Evolutionary conservation across 1,140 invertebrate genomes (phyloP), one percentile per base, ranked within the genome.

Genomic region (Anastrepha obliqua): DNA sequence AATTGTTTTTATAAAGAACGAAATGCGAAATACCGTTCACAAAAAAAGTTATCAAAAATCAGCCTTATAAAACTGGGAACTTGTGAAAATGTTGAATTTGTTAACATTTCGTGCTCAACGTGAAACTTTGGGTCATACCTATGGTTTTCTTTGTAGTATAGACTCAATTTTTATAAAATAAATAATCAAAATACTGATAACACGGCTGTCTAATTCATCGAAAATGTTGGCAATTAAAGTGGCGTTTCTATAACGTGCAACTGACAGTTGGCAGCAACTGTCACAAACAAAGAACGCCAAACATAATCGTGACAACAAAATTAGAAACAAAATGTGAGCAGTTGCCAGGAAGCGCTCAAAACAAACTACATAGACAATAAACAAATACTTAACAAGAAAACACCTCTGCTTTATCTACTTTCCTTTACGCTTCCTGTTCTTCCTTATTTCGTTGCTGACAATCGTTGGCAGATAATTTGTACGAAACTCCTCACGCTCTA

Each of bases 251-350:
- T 81, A 81, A 81, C n/a, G 8, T 20, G 74, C 47, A 29, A 81
- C 74, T 81, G 74, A 81, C 74, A 81, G 74, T 81, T 81, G 47
- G 74, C 47, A 81, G 74, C 6, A 81, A 81, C 74, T 81, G 44
- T 55, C 47, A 81, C 17, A 81, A 55, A 81, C 47, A 58, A 81
- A 70, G 2, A 13, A 13, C 47, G 15, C 47, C 51, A 81, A 81
- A 17, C 47, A 81, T 74, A 47, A 81, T 81, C 13, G 17, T 81
- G 74, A 81, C 74, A 81, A 55, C 47, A 81, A 81, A 81, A 81
- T 51, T 55, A 81, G 74, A 58, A 64, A 51, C n/a, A 47, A 65
- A 65, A 20, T 67, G 62, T 44, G n/a, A 15, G 86, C 86, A 9
- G 86, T 47, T 47, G 62, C 44, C 42, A 86, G 86, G 44, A 47